Percentiles rank a stretch among this genome's conserved stretches.
Evolutionary conservation across 2,797 vertebrate genomes (phyloP).

Genomic region (Sarcophilus harrisii): DNA sequence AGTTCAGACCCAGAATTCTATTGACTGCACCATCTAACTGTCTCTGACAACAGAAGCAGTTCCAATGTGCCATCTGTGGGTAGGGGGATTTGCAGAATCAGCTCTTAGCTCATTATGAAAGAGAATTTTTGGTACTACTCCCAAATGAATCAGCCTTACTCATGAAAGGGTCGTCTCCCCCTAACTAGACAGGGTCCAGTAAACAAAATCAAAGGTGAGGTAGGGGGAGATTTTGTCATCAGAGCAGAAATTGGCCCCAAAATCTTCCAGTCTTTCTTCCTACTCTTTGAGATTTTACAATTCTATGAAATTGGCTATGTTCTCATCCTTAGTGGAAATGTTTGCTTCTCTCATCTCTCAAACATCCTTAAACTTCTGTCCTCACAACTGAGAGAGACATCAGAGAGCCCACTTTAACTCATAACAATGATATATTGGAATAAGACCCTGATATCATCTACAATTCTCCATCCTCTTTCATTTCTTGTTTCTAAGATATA

Average conservation of each 20-base stretch:
- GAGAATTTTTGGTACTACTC: not conserved
- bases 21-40: not conserved
- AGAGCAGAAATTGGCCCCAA: not conserved
- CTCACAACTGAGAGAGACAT: not conserved
- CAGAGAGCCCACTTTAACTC: not conserved
- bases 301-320: not conserved
- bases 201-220: not conserved
- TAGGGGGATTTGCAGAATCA: not conserved
- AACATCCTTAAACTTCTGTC: not conserved
- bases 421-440: not conserved
- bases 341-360: not conserved
- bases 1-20: not conserved
- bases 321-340: not conserved
- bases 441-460: not conserved
- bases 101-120: not conserved
- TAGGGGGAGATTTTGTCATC: not conserved
- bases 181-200: not conserved
- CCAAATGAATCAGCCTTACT: not conserved
- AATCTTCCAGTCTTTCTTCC: not conserved
- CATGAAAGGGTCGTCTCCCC: not conserved
- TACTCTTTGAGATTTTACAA: not conserved
- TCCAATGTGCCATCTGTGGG: not conserved
- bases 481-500: not conserved
- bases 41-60: not conserved
- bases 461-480: not conserved